Base-by-base conservation (phyloP, 2,113 vertebrate genomes). In the Halichoerus grypus region DNA sequence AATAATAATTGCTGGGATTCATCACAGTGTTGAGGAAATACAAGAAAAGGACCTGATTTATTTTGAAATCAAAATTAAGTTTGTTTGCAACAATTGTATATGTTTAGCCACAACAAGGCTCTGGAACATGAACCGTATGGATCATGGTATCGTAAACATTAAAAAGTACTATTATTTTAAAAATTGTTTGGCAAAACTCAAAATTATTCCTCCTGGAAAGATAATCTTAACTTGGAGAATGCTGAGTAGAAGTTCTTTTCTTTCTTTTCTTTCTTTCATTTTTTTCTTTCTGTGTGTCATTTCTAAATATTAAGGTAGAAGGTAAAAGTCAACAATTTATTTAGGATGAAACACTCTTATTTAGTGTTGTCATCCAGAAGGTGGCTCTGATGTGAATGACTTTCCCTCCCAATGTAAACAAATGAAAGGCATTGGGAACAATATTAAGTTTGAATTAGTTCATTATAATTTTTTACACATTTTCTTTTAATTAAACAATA, bases 51-150 rank as follows among this genome's bases (percentile, higher is more conserved):
- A 46, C 18, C 53, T 82, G 24, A 76, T 67, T 87, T 91, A 88
- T 71, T 94, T 90, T 88, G 24, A 87, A 92, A 92, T 49, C 61
- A 22, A 93, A 94, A 85, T 91, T 71, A 57, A 76, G 65, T 65
- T 79, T 95, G 16, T 63, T 95, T 85, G n/a, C 74, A 91, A 57
- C 24, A 4, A 71, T n/a, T 94, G 22, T 79, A 15, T 53, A 24
- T 57, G 57, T 85, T 91, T 87, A 82, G 46, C 18, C 33, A 90
- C 4, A 89, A 65, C 5, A 22, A 21, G 69, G 31, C 36, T 72
- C 85, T 91, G 26, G 88, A 22, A 91, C 4, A 71, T 72, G 46
- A 92, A 77, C 28, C 16, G 42, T 10, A 81, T 5, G 42, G 53
- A 18, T 65, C 19, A 65, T n/a, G 11, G 4, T 65, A 72, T 67